Evolutionary conservation across 2,113 vertebrate genomes (phyloP).

Genomic region (Xiphophorus maculatus): DNA sequence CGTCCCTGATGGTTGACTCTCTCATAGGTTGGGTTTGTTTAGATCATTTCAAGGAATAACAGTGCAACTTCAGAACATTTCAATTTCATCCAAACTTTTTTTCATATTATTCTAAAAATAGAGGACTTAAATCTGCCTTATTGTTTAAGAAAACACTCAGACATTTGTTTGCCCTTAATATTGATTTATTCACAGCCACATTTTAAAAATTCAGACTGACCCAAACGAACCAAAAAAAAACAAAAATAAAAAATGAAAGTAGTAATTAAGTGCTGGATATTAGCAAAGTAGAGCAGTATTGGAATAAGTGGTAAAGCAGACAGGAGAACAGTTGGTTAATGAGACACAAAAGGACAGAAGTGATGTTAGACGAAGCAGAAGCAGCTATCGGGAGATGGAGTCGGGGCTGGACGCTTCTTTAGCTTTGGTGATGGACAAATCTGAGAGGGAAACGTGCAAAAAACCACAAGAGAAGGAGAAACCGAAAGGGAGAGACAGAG

Average conservation of each 20-base stretch:
- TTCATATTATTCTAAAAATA: background rate
- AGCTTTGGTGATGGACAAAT: conserved; percentile 62
- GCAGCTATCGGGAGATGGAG: conserved; percentile 71
- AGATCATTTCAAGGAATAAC: background rate
- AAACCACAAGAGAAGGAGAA: conserved; percentile 1
- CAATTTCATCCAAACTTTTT: background rate
- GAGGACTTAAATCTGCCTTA: accelerated
- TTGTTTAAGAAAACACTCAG: background rate
- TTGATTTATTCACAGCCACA: conserved; percentile 67
- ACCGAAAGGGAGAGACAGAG: conserved; percentile 16
- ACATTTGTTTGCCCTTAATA: conserved; percentile 33
- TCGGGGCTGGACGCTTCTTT: conserved; percentile 66
- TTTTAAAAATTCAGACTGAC: background rate
- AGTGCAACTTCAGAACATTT: background rate
- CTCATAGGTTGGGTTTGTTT: conserved; percentile 5
- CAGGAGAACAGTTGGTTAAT: conserved; percentile 11
- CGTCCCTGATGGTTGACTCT: conserved; percentile 1
- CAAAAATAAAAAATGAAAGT: background rate
- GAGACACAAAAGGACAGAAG: conserved; percentile 18
- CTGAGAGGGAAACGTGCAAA: conserved; percentile 32
- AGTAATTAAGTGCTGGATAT: background rate
- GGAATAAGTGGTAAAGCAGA: conserved; percentile 7
- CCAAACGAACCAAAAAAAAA: conserved; percentile 10
- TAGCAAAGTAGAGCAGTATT: conserved; percentile 17
- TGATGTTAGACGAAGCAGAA: conserved; percentile 5